These are phyloP conservation scores for Lutjanus campechanus DNA, from an alignment of 2,797 vertebrate genomes.

Conservation along the genomic window DNA sequence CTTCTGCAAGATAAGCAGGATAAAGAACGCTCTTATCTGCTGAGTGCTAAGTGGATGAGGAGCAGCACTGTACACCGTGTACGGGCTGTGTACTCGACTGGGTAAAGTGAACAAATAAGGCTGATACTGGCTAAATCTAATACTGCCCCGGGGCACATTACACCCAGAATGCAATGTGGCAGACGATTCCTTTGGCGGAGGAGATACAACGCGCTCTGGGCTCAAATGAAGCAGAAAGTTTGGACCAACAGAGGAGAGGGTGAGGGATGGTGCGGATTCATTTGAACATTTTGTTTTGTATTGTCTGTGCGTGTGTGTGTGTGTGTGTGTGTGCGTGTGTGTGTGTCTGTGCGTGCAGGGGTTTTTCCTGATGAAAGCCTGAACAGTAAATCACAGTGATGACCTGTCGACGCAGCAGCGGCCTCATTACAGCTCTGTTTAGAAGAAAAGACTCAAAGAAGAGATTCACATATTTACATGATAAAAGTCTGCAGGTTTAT, in stretches of 20 bases:
- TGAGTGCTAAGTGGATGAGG: conserved; percentile 68
- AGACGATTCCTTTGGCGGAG: conserved; percentile 42
- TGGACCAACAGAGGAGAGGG: conserved; percentile 43
- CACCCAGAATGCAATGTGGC: conserved; percentile 68
- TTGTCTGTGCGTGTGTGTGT: conserved; percentile 18
- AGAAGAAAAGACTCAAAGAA: conserved; percentile 7
- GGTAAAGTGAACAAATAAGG: conserved; percentile 73
- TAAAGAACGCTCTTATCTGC: conserved; percentile 75
- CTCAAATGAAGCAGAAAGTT: conserved; percentile 65
- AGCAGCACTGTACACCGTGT: conserved; percentile 49
- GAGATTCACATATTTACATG: neutral
- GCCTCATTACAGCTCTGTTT: conserved; percentile 58
- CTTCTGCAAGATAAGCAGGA: conserved; percentile 72
- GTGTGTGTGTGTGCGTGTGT: neutral
- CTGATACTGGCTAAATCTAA: conserved; percentile 73
- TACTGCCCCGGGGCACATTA: conserved; percentile 66
- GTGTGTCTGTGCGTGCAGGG: no score
- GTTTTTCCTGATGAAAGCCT: conserved; percentile 44
- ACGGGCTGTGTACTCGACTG: conserved; percentile 55
- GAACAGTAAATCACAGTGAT: conserved; percentile 47
- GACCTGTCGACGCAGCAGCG: conserved; percentile 34
- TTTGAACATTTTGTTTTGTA: conserved; percentile 16
- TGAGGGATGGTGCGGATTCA: conserved; percentile 8
- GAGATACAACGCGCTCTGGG: conserved; percentile 38
- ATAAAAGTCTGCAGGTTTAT: conserved; percentile 18